Conservation (phyloP, 64 coral and sea anemone genomes). For the Trachythela sp. region DNA sequence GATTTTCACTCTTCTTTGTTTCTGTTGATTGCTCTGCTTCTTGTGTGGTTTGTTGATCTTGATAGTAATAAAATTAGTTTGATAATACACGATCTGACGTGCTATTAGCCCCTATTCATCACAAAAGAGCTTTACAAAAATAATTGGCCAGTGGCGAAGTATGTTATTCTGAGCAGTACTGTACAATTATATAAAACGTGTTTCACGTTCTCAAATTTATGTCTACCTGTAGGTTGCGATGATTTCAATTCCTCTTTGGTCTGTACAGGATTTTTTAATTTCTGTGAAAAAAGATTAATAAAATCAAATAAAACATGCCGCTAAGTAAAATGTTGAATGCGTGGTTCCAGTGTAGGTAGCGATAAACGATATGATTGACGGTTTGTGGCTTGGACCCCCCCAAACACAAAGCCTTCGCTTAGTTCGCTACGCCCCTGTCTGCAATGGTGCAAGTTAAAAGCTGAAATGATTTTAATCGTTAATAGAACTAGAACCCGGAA, state of each 20-base stretch:
- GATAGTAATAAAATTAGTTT: neutral
- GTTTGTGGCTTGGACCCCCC: too few relatives aligned
- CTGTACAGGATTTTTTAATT: slow-evolving; percentile 47
- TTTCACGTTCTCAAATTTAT: too few relatives aligned
- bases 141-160: neutral
- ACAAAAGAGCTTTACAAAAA: neutral
- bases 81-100: neutral
- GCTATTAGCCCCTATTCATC: too few relatives aligned
- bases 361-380: too few relatives aligned
- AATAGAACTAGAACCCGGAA: too few relatives aligned
- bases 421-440: too few relatives aligned
- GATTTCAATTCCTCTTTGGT: neutral
- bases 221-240: neutral
- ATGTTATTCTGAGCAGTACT: too few relatives aligned
- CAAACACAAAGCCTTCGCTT: too few relatives aligned
- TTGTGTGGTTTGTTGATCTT: slow-evolving; percentile 21
- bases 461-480: too few relatives aligned
- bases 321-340: neutral
- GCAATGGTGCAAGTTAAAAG: too few relatives aligned
- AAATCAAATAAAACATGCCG: neutral
- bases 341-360: neutral
- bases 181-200: too few relatives aligned
- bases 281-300: neutral
- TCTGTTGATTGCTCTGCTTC: slow-evolving; percentile 37
- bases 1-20: slow-evolving; percentile 25